Evolutionary conservation across 2,888 invertebrate species (phyloP), one percentile per base, ranked within the genome.

Genomic region (Lasioglossum leucozonium): DNA sequence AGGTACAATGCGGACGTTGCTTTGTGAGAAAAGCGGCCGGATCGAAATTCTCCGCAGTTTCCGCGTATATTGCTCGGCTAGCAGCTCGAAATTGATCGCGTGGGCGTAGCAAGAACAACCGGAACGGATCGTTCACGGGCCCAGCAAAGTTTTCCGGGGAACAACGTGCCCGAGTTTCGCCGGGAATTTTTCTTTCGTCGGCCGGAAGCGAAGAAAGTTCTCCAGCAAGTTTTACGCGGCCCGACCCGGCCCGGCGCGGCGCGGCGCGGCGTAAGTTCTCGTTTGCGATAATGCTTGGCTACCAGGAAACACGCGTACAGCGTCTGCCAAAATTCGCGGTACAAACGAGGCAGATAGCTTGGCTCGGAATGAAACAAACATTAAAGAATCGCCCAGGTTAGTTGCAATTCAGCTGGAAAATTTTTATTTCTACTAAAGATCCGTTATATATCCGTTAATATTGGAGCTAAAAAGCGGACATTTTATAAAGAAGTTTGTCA

Each of bases 241-340:
- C 55, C 55, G 67, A 51, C 10, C 34, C 30, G 65, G 2, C 34
- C 34, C 34, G 34, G 77, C 86, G 55, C 71, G 71, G 81, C 13
- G 3, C 55, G 65, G 2, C 65, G 65, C 18, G 40, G 79, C 71
- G 77, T 82, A 89, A 82, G 86, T 88, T 85, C 82, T 82, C 81
- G 82, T 90, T 89, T 80, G 67, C 42, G 82, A 82, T 83, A 85
- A 84, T 80, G 87, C 62, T 75, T 81, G 79, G 81, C 84, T 78
- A 79, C 79, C 65, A 42, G 40, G 22, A 30, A 13, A 42, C 71
- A 71, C 18, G n/a, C 55, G 22, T 55, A 55, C 55, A 55, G 55
- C 55, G n/a, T 55, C 10, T 8, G 55, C 10, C 55, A 55, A 55
- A 55, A 55, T n/a, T n/a, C n/a, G 55, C 0, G 55, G 55, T 10